Conservation (phyloP, 2,888 invertebrate species). For the Drosophila merina region DNA sequence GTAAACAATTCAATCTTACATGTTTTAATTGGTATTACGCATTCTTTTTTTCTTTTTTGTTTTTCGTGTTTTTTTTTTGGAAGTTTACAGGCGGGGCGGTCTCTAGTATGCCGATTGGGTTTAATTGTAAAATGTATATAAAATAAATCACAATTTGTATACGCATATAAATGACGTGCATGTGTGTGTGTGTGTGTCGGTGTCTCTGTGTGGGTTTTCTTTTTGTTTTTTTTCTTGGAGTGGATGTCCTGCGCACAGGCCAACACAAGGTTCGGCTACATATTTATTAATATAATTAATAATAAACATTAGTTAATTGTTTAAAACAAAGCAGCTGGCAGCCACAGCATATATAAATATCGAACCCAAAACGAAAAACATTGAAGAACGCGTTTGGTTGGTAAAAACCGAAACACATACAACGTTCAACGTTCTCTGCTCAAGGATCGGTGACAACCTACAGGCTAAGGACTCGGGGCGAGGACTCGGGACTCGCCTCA, state of each 20-base stretch:
- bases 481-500: conserved; percentile 33
- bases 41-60: conserved; percentile 25
- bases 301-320: conserved; percentile 75
- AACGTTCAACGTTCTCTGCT: conserved; percentile 1
- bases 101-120: conserved; percentile 57
- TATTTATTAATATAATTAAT: conserved; percentile 48
- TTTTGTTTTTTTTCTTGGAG: conserved; percentile 27
- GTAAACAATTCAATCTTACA: conserved; percentile 53
- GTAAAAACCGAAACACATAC: conserved; percentile 6
- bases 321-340: conserved; percentile 73
- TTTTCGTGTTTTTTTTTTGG: conserved; percentile 36
- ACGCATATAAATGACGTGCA: conserved; percentile 59
- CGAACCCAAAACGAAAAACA: conserved; percentile 46
- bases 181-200: conserved; percentile 16
- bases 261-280: conserved; percentile 43
- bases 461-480: conserved; percentile 14
- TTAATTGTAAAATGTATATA: conserved; percentile 73
- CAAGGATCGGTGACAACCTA: conserved; percentile 22
- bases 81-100: conserved; percentile 42
- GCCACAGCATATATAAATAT: conserved; percentile 54
- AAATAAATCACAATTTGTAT: conserved; percentile 79
- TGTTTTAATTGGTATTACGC: conserved; percentile 16
- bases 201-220: conserved; percentile 31
- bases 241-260: conserved; percentile 24
- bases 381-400: conserved; percentile 3